Evolutionary conservation across 2,797 vertebrate species (phyloP), one percentile per base, ranked within the genome.

Genomic region (Rhinoraja longicauda): DNA sequence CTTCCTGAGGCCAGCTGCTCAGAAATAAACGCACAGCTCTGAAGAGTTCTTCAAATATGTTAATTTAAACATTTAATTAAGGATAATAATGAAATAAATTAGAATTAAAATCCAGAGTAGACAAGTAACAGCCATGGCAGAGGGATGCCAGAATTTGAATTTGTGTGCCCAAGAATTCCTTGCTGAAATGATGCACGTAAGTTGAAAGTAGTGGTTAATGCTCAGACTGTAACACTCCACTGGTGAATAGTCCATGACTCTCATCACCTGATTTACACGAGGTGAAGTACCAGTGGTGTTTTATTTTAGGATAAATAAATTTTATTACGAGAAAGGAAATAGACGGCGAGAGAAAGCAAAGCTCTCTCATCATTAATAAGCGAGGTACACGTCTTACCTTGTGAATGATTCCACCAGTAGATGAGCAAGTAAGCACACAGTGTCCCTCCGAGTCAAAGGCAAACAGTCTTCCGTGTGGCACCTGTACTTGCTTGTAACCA

Each of bases 361-460:
- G 13, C 26, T n/a, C 15, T 29, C 21, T 15, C 39, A 94, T 90
- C 21, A 93, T 32, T 92, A 57, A 91, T 94, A 17, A 29, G 13
- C 36, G 6, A 13, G 76, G 53, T 17, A 0, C 8, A 7, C 15
- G 82, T 21, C 5, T 93, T 96, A 99, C 99, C 96, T 97, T 97
- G 96, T 98, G 98, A 93, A 99, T 98, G 64, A 98, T 94, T 62
- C 99, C 98, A 17, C 99, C 98, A 0, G 94, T 95, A 93, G 96
- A 97, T 93, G 98, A 99, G 93, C 98, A 99, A 0, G 97, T 99
- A 93, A 99, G 96, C 94, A 99, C 97, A 70, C 99, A 98, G 78
- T 97, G 98, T 53, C 98, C 99, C 93, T 99, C 98, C 0, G 99
- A 99, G 95, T 99, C 98, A 5, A 99, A 99, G 9, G 99, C 98